A percentile compares a stretch with the other conserved stretches of the same genome.
phyloP scores from a whole-genome alignment of 2,797 vertebrate species.

The Euthynnus affinis region DNA sequence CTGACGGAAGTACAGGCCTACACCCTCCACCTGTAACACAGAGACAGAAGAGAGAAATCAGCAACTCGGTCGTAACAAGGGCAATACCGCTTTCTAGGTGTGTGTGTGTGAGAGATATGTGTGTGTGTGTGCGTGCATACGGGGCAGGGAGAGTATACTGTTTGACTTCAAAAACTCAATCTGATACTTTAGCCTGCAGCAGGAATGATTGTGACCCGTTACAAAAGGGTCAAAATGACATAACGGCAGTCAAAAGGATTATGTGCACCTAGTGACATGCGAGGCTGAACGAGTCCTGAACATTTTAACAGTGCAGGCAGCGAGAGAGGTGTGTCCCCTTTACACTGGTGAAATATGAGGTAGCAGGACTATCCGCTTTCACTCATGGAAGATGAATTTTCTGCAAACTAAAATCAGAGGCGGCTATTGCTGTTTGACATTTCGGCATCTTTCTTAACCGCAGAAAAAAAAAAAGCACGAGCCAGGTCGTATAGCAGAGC shows the following conservation, averaged over 20 bases:
- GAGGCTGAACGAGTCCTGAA: background rate
- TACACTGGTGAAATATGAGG: background rate
- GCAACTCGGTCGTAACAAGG: background rate
- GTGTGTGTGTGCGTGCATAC: background rate
- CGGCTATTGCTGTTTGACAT: too few relatives aligned
- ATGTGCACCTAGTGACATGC: background rate
- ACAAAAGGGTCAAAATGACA: conserved; percentile 1
- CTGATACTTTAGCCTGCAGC: background rate
- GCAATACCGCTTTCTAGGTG: background rate
- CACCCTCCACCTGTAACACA: conserved; percentile 90
- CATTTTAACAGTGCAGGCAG: background rate
- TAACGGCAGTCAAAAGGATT: conserved; percentile 8
- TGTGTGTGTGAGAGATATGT: too few relatives aligned
- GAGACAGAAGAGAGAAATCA: conserved; percentile 39
- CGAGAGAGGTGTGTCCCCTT: background rate
- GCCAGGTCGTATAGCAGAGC: too few relatives aligned
- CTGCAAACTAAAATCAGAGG: background rate
- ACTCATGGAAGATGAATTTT: background rate
- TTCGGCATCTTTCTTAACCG: too few relatives aligned
- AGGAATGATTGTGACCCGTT: background rate
- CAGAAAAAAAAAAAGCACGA: too few relatives aligned
- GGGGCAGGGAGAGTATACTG: background rate
- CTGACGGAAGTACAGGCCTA: conserved; percentile 95
- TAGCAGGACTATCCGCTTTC: background rate
- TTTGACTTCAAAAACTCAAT: conserved; percentile 7